Evolutionary conservation across 2,888 invertebrate species (phyloP).

Genomic region (Netelia inedita): DNA sequence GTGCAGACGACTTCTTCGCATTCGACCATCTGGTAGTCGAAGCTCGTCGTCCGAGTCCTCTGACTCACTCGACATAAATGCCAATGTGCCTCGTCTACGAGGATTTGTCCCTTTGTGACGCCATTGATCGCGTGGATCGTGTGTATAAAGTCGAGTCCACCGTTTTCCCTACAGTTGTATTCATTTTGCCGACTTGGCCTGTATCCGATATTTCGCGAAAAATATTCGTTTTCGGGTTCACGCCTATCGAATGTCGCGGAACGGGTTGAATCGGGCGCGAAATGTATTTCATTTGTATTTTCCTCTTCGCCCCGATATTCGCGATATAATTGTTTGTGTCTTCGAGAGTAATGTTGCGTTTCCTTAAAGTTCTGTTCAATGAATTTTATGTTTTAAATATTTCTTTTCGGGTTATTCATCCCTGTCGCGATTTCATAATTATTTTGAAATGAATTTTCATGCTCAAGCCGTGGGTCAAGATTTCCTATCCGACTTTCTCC

Average conservation of each 20-base stretch:
- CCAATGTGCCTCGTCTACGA: not conserved
- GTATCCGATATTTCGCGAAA: not conserved
- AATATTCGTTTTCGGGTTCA: no score
- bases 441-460: no score
- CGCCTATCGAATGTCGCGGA: no score
- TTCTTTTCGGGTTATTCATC: not conserved
- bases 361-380: not conserved
- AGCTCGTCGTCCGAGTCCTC: not conserved
- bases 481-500: no score
- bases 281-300: not conserved
- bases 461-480: no score
- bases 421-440: no score
- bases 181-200: not conserved
- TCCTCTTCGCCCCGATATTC: not conserved
- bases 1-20: no score
- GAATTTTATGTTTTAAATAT: not conserved
- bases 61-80: not conserved
- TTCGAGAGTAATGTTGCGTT: not conserved
- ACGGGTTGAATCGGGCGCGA: not conserved
- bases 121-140: no score
- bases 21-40: no score
- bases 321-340: not conserved
- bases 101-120: not conserved
- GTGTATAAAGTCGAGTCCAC: no score
- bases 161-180: not conserved